Evolutionary conservation across 64 coral and sea anemone species (phyloP).

Genomic region (Stylophora pistillata): DNA sequence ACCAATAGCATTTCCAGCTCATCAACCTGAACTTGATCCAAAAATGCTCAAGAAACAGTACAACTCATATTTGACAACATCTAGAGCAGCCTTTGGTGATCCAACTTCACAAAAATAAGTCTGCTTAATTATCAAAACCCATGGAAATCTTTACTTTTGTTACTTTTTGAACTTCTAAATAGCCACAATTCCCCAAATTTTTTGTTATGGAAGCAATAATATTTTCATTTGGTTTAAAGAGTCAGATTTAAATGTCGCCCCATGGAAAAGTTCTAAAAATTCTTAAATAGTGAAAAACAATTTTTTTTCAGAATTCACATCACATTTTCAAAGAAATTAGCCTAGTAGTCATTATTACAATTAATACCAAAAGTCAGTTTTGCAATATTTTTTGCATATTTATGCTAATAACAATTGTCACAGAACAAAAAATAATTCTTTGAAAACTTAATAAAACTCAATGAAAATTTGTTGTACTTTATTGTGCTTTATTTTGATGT

Average conservation of each 20-base stretch:
- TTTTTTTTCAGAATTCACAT: too few species aligned
- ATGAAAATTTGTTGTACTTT: background rate
- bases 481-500: background rate
- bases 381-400: background rate
- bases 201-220: too few species aligned
- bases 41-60: conserved; percentile 80
- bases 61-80: conserved; percentile 93
- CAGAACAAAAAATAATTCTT: background rate
- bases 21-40: conserved; percentile 94
- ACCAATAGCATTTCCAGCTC: conserved; percentile 89
- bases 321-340: too few species aligned
- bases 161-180: too few species aligned
- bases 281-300: too few species aligned
- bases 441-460: background rate
- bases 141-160: too few species aligned
- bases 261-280: too few species aligned
- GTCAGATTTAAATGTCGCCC: too few species aligned
- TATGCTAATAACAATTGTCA: background rate
- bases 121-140: background rate
- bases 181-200: too few species aligned
- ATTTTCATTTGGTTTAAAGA: too few species aligned
- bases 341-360: too few species aligned
- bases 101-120: conserved; percentile 70
- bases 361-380: background rate
- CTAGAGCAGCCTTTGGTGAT: conserved; percentile 87